These are phyloP conservation scores for Oceanodroma tethys DNA, from an alignment of 2,113 vertebrate genomes.

Conservation along the genomic window DNA sequence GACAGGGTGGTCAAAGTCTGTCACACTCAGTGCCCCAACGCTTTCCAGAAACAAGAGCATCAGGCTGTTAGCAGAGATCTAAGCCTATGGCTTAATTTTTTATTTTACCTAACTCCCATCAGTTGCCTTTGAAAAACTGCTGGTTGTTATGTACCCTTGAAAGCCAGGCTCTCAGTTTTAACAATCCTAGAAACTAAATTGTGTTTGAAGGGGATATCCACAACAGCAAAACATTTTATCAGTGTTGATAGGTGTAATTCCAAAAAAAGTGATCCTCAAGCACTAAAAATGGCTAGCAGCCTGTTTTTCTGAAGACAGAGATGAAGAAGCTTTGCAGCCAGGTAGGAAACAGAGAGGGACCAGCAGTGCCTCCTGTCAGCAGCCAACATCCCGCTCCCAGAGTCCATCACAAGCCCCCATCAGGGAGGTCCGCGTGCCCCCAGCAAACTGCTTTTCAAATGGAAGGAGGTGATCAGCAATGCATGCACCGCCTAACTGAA, in stretches of 20 bases:
- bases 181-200: background rate
- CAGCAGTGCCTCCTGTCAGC: background rate
- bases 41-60: accelerated
- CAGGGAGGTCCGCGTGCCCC: accelerated
- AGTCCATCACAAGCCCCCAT: background rate
- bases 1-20: background rate
- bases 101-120: background rate
- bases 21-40: background rate
- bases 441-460: background rate
- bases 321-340: background rate
- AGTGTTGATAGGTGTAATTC: background rate
- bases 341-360: background rate
- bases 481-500: background rate
- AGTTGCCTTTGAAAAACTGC: background rate
- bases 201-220: background rate
- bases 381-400: accelerated
- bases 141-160: background rate
- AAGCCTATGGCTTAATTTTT: background rate
- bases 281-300: background rate
- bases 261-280: background rate
- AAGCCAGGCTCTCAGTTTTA: background rate
- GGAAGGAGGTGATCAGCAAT: background rate
- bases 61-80: background rate
- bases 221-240: background rate
- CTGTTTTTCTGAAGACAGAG: background rate